phyloP scores from a whole-genome alignment of 2,888 invertebrate species.

The Dynastes tityus region DNA sequence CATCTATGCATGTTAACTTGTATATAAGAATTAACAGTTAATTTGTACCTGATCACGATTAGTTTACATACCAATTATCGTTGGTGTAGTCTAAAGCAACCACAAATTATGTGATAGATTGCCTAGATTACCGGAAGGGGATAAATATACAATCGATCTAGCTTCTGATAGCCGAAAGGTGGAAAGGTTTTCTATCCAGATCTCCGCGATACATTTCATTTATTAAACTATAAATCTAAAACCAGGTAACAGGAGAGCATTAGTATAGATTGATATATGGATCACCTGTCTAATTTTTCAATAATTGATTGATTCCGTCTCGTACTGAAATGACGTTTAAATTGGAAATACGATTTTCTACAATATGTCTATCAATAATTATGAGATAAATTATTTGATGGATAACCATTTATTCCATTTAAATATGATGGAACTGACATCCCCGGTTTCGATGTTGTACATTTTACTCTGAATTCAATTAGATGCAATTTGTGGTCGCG shows the following conservation, averaged over 20 bases:
- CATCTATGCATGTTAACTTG: background rate
- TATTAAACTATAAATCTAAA: constrained; percentile 45
- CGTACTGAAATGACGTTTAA: constrained; percentile 25
- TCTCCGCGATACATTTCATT: constrained; percentile 26
- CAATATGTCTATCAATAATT: constrained; percentile 14
- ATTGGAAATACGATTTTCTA: constrained; percentile 30
- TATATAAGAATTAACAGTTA: constrained; percentile 24
- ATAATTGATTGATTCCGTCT: constrained; percentile 46
- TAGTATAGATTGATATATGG: constrained; percentile 50
- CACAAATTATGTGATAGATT: constrained; percentile 43
- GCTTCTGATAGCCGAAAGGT: constrained; percentile 40
- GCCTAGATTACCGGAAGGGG: constrained; percentile 28
- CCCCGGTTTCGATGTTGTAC: background rate
- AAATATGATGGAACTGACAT: background rate
- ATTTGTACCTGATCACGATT: constrained; percentile 21
- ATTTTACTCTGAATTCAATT: too few species aligned
- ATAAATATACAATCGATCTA: constrained; percentile 30
- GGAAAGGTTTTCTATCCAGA: constrained; percentile 5
- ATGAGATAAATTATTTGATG: constrained; percentile 4
- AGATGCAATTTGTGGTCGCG: too few species aligned
- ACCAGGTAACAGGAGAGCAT: constrained; percentile 34
- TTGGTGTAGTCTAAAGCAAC: constrained; percentile 20
- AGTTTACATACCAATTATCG: constrained; percentile 26
- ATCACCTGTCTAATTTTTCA: constrained; percentile 51
- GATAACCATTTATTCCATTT: background rate